A percentile compares a stretch with the other conserved stretches of the same genome.
phyloP scores from a whole-genome alignment of 1,140 invertebrate genomes.

The Aphidius ervi region DNA sequence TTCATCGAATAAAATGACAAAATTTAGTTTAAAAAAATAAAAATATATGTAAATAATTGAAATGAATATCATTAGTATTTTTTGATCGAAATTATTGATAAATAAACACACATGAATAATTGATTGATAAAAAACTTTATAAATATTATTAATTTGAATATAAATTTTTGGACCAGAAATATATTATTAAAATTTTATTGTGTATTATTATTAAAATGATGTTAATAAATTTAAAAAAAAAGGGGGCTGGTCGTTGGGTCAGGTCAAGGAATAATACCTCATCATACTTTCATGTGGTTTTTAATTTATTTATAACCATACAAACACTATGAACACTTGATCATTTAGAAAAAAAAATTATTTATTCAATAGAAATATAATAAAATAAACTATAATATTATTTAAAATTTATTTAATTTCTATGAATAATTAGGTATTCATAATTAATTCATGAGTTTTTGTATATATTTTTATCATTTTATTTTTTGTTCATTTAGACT shows the following conservation, averaged over 20 bases:
- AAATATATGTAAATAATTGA: too few relatives aligned
- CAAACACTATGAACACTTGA: constrained; percentile 2
- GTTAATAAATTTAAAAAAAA: constrained; percentile 48
- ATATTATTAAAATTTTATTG: too few relatives aligned
- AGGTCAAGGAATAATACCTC: constrained; percentile 53
- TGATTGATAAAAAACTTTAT: too few relatives aligned
- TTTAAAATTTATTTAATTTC: neutral
- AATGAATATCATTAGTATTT: constrained; percentile 20
- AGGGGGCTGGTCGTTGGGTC: constrained; percentile 46
- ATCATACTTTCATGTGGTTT: constrained; percentile 47
- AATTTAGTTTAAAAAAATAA: constrained; percentile 24
- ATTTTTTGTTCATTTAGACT: too few relatives aligned
- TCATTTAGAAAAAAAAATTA: neutral
- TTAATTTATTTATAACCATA: constrained; percentile 14
- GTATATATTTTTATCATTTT: neutral
- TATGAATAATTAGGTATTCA: too few relatives aligned
- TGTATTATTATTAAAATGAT: constrained; percentile 18
- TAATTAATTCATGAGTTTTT: neutral
- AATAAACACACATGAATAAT: too few relatives aligned
- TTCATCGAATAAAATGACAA: too few relatives aligned
- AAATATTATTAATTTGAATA: too few relatives aligned
- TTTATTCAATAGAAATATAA: neutral
- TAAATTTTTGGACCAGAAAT: too few relatives aligned
- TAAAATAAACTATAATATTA: neutral
- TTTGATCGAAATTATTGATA: too few relatives aligned